Evolutionary conservation across 2,797 vertebrate genomes (phyloP), one percentile per base, ranked within the genome.

Genomic region (Myotis myotis): DNA sequence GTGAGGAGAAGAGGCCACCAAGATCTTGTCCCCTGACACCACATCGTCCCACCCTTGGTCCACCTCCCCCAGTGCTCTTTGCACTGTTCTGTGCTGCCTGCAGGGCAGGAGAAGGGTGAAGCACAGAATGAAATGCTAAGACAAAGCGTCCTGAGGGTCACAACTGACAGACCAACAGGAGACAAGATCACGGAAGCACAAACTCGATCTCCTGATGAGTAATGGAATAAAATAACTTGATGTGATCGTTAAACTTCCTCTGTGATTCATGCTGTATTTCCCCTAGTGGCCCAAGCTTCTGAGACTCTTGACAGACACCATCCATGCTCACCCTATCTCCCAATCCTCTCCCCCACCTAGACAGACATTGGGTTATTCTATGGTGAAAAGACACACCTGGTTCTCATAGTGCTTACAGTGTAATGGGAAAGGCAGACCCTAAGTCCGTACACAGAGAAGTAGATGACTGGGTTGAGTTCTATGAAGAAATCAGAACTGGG

Each of bases 191-290:
- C 2, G 4, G 64, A 91, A 86, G 66, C 47, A 66, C 64, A 79
- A 55, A 47, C 41, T 78, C 2, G 9, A 10, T 3, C n/a, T 74
- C 47, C 51, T 75, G 49, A 28, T 64, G 64, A 89, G 49, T 82
- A 82, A 82, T 70, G 17, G 47, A 71, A 83, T 62, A 87, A 93
- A 87, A 71, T 55, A 78, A 87, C n/a, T 55, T 81, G 51, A 74
- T 70, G 55, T 72, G 62, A 49, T 22, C 13, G 2, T 84, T 55
- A 82, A 47, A 87, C n/a, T 70, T 88, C 87, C 72, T 87, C 57
- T 74, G 20, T 88, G 84, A 84, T 13, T 89, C 80, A 83, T 4
- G 30, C 49, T 84, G 19, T n/a, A 47, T 82, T 89, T 93, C 47
- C 55, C 47, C 57, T 70, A 4, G 62, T 76, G 16, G 62, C 16